Base-by-base conservation (phyloP, 2,797 vertebrate species). In the Nannoperca obscura region DNA sequence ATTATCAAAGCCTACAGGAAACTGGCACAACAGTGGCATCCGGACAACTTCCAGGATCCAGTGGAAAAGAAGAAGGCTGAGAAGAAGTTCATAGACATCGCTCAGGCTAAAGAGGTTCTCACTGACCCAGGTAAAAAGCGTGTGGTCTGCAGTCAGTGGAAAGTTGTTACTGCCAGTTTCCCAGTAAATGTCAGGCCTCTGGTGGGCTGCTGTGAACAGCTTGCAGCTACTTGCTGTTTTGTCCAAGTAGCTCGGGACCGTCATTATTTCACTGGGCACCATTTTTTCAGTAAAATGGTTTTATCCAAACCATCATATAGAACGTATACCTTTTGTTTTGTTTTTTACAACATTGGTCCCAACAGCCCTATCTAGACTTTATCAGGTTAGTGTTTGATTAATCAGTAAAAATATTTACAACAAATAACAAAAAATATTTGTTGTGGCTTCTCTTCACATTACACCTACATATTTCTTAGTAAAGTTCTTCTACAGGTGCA, bases 1-100 rank as follows among this genome's bases (percentile, higher is more conserved):
- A 99, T 99, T 57, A 96, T 98, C 89, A 99, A 96, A 94, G 98
- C 98, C 15, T 99, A 99, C 86, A 95, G 98, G 93, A 99, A 98
- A 83, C 86, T 98, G 89, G 98, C 98, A 12, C 95, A 97, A 86
- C 97, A 97, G 91, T 99, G 98, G 98, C 98, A 99, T 63, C 98
- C 98, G 0, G 98, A 99, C 94, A 99, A 99, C 91, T 99, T 99
- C 92, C 97, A 97, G 91, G 95, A 97, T 78, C 94, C 96, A 36
- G 96, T 96, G 74, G 97, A 98, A 72, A 99, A 99, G 94, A 99
- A 99, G 85, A 95, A 93, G 82, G 98, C 98, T 0, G 98, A 99
- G 93, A 98, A 98, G 86, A 99, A 97, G 93, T 99, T 99, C 80
- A 99, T 99, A 9, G 97, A 99, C 88, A 99, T 99, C 2, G 98